A percentile compares a stretch with the other conserved stretches of the same genome.
Conservation (phyloP, 2,113 vertebrate species). For the Hyla sarda region DNA sequence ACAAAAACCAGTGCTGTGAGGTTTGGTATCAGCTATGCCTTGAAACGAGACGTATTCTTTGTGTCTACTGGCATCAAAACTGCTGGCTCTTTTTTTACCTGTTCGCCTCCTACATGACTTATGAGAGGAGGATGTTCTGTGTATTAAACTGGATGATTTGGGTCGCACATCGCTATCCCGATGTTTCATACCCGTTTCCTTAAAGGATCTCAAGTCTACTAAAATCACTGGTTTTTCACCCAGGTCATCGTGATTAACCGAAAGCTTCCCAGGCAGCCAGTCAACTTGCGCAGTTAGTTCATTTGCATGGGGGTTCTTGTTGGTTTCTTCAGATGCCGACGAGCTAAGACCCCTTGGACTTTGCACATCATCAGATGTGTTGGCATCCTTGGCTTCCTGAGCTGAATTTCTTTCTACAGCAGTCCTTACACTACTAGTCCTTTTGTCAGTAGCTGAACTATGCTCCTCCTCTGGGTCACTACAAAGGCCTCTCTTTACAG, state of each 20-base stretch:
- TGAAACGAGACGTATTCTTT: slow-evolving; percentile 87
- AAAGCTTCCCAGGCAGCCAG: slow-evolving; percentile 66
- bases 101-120: slow-evolving; percentile 82
- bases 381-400: slow-evolving; percentile 67
- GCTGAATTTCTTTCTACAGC: slow-evolving; percentile 67
- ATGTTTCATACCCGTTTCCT: slow-evolving; percentile 74
- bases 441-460: slow-evolving; percentile 72
- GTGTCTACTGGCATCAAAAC: slow-evolving; percentile 94
- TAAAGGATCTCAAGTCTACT: slow-evolving; percentile 70
- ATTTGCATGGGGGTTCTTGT: slow-evolving; percentile 97
- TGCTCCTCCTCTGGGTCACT: slow-evolving; percentile 75
- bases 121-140: slow-evolving; percentile 79
- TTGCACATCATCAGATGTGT: slow-evolving; percentile 65
- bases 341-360: slow-evolving; percentile 72
- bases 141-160: slow-evolving; percentile 81
- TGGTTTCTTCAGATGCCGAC: slow-evolving; percentile 91
- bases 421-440: slow-evolving; percentile 79
- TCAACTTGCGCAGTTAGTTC: slow-evolving; percentile 79
- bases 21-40: slow-evolving; percentile 84
- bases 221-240: slow-evolving; percentile 68
- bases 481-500: slow-evolving; percentile 55
- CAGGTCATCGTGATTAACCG: slow-evolving; percentile 71
- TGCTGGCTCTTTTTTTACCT: slow-evolving; percentile 95
- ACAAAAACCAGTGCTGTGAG: slow-evolving; percentile 86
- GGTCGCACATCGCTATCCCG: slow-evolving; percentile 78